phyloP scores from a whole-genome alignment of 2,797 vertebrate species.

The Tolypeutes matacus region DNA sequence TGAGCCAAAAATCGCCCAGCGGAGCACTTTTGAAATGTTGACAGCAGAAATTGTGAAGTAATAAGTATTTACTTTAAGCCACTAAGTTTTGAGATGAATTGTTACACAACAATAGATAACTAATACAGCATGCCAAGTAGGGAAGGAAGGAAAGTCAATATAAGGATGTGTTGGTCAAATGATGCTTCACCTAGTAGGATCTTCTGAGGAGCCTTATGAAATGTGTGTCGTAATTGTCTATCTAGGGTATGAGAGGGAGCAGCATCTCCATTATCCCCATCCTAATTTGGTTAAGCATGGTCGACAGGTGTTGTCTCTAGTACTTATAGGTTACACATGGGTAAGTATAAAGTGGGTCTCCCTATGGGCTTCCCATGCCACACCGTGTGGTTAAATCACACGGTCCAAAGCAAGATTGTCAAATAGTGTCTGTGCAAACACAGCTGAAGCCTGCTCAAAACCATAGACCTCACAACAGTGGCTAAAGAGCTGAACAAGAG shows the following conservation, averaged over 20 bases:
- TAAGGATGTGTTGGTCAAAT: not conserved
- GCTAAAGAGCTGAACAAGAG: not conserved
- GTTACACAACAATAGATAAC: not conserved
- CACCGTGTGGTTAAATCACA: fast-evolving
- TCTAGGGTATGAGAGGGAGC: not conserved
- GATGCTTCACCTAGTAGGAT: not conserved
- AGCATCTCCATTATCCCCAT: too few species aligned
- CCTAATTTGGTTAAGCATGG: not conserved
- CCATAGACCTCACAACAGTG: not conserved
- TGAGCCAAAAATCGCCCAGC: too few species aligned
- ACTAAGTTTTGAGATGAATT: not conserved
- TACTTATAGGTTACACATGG: not conserved
- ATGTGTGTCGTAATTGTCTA: not conserved
- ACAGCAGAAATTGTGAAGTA: not conserved
- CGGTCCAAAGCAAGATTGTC: not conserved
- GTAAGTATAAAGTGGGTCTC: not conserved
- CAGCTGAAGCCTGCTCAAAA: not conserved
- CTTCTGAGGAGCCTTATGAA: not conserved
- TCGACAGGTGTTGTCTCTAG: not conserved
- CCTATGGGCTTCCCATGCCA: not conserved
- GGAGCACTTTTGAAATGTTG: not conserved
- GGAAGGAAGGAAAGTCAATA: not conserved
- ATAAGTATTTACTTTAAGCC: not conserved
- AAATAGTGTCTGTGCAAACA: not conserved
- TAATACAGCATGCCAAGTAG: not conserved